Base-by-base conservation (phyloP, 2,888 invertebrate species). In the Drosophila ezoana region DNA sequence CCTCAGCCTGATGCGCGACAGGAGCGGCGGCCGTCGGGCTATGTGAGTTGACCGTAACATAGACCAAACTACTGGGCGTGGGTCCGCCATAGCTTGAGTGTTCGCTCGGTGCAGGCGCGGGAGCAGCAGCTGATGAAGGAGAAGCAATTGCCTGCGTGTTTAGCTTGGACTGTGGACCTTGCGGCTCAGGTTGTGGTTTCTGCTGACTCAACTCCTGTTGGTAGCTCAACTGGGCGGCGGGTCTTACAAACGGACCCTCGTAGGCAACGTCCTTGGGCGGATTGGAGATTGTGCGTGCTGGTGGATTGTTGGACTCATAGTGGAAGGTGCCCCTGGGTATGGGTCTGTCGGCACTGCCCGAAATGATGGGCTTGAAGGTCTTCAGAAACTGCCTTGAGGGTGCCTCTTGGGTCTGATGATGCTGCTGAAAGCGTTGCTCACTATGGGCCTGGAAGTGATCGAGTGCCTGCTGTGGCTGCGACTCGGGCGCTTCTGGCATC, bases 371-470 rank as follows among this genome's bases (percentile, higher is more conserved):
- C 23, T 91, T 91, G 20, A 92, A 92, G 40, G 83, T 79, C 28
- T 90, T 91, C 13, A 92, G 78, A 64, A 92, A 92, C 13, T 89
- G 87, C 8, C 92, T 72, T 0, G 92, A 92, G 0, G 91, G 89
- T 1, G 92, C 90, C 53, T 92, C 92, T 0, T 86, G 66, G n/a
- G 37, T 45, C 0, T 44, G 58, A 13, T 60, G 54, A 0, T 61
- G 66, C 9, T 73, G 80, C 61, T 77, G 59, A 38, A 84, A 80
- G 4, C 62, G 67, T 48, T 86, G 81, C 62, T 90, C 86, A n/a
- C 76, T 76, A 51, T 79, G 84, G 10, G 74, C 77, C n/a, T 91
- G 91, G 18, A 81, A 90, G 13, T 76, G 69, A 52, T 90, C 90
- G 3, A 87, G 62, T 5, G 79, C 65, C 10, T 74, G 69, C 3